Evolutionary conservation across 2,797 vertebrate genomes (phyloP).

Genomic region (Nyctalus aviator): DNA sequence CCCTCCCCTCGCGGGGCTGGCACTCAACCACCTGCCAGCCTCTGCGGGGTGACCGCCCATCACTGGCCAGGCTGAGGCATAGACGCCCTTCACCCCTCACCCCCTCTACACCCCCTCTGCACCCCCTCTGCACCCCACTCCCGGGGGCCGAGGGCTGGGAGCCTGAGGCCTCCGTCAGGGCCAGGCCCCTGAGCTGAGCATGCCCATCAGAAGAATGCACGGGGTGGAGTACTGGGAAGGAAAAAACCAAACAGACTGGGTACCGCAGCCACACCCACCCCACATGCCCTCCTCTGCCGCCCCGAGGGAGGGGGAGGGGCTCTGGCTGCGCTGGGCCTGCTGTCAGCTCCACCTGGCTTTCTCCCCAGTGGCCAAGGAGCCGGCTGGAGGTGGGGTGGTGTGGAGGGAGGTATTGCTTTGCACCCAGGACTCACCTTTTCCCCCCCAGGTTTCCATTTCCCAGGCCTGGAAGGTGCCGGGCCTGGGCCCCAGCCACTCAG

Average conservation of each 20-base stretch:
- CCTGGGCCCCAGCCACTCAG: background rate
- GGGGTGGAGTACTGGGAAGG: background rate
- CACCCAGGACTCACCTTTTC: background rate
- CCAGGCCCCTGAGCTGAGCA: background rate
- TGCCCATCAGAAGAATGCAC: conserved; percentile 26
- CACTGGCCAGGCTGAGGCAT: background rate
- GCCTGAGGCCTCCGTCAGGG: background rate
- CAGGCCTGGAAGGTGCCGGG: background rate
- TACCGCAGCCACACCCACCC: background rate
- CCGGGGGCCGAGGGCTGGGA: background rate
- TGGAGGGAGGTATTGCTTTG: background rate
- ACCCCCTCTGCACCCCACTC: background rate
- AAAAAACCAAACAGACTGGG: background rate
- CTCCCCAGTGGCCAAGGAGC: background rate
- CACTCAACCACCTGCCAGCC: background rate
- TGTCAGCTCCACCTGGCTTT: background rate
- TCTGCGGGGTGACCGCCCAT: background rate
- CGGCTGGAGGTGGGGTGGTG: background rate
- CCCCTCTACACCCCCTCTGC: background rate
- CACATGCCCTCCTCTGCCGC: background rate
- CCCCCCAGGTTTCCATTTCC: background rate
- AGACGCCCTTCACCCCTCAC: background rate
- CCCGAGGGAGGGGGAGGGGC: background rate
- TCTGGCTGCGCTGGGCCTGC: background rate
- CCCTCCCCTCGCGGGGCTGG: background rate